These are phyloP conservation scores for Colius striatus DNA, from an alignment of 2,113 vertebrate genomes.

Conservation along the genomic window DNA sequence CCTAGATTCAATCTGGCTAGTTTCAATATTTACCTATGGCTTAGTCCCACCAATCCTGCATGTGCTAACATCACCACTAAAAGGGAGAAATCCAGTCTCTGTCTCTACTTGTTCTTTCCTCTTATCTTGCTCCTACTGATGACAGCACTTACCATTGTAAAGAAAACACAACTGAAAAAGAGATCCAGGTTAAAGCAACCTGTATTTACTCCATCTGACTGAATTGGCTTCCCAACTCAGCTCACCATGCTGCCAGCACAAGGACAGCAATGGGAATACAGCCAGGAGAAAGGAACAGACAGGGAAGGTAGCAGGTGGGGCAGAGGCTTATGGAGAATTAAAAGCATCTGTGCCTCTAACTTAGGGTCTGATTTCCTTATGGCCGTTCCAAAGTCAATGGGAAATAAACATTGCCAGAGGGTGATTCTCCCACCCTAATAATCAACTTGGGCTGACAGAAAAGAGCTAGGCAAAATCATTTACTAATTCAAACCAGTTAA, in stretches of 20 bases:
- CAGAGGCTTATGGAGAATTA: not conserved
- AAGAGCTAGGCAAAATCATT: not conserved
- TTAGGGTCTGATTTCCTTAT: not conserved
- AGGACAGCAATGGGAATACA: not conserved
- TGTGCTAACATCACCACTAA: not conserved
- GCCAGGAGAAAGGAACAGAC: not conserved
- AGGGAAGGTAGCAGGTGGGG: not conserved
- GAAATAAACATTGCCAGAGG: not conserved
- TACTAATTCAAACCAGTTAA: not conserved
- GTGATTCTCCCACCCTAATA: not conserved
- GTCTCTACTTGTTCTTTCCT: not conserved
- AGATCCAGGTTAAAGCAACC: not conserved
- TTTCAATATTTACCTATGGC: not conserved
- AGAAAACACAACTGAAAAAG: slow-evolving; percentile 12
- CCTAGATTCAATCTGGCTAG: not conserved
- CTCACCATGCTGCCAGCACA: not conserved
- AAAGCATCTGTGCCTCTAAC: not conserved
- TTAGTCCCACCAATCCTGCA: not conserved
- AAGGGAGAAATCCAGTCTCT: not conserved
- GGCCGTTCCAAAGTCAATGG: not conserved
- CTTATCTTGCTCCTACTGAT: not conserved
- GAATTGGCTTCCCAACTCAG: not conserved
- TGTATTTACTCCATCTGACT: not conserved
- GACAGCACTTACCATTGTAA: not conserved
- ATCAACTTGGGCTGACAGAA: not conserved